Evolutionary conservation across 2,888 invertebrate species (phyloP).

Genomic region (Phaedon cochleariae): DNA sequence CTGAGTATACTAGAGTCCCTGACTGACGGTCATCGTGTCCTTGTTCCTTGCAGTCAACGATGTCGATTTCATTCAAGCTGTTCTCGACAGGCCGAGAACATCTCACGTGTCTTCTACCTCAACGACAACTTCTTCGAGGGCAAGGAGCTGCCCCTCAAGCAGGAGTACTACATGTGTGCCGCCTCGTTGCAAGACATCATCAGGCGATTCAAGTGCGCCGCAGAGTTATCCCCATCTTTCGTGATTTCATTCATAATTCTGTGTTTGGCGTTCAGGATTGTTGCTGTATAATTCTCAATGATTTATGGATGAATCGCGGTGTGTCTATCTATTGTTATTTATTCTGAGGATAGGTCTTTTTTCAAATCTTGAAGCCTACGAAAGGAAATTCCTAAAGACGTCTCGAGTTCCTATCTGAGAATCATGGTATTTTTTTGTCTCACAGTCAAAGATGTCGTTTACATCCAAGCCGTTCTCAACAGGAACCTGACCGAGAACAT

Average conservation of each 20-base stretch:
- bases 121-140: conserved; percentile 99
- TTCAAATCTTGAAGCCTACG: no score
- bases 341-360: no score
- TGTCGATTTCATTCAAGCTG: conserved; percentile 99
- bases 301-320: no score
- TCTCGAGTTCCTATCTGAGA: no score
- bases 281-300: no score
- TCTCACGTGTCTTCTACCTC: conserved; percentile 96
- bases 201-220: conserved; percentile 94
- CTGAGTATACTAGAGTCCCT: no score
- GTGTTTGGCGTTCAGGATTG: no score
- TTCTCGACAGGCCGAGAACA: conserved; percentile 99
- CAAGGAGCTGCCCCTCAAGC: conserved; percentile 96
- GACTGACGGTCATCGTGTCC: no score
- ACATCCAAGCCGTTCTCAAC: conserved; percentile 98
- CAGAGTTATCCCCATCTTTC: conserved; percentile 81
- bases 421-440: no score
- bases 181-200: conserved; percentile 97
- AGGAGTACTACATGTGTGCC: conserved; percentile 99
- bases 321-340: no score
- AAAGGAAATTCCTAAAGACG: no score
- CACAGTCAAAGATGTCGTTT: conserved; percentile 97
- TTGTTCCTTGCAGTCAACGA: conserved; percentile 97
- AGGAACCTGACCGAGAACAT: conserved; percentile 99
- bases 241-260: no score